These are phyloP conservation scores for Sphenopsis melanotis DNA, from an alignment of 2,797 vertebrate genomes.

Conservation along the genomic window DNA sequence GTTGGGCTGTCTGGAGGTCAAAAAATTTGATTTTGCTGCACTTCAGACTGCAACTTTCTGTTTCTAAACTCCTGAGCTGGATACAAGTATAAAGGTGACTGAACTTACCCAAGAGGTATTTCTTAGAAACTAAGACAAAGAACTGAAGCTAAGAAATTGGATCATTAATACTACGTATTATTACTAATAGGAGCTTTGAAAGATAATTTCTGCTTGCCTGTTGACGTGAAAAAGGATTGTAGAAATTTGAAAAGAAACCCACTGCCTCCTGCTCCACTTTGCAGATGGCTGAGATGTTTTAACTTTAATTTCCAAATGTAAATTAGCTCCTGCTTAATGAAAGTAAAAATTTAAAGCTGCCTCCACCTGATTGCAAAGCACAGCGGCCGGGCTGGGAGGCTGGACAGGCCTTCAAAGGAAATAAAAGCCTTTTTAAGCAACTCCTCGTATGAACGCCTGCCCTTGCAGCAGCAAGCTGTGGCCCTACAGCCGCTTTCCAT, in stretches of 20 bases:
- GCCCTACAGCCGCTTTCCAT: slow-evolving; percentile 45
- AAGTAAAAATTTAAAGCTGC: slow-evolving; percentile 32
- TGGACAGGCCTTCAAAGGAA: slow-evolving; percentile 19
- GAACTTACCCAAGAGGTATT: not conserved
- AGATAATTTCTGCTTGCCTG: slow-evolving; percentile 16
- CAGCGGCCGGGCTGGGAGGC: not conserved
- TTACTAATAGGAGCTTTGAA: not conserved
- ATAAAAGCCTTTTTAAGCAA: slow-evolving; percentile 31
- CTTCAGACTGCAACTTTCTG: not conserved
- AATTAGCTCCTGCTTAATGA: slow-evolving; percentile 45
- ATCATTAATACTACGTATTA: not conserved
- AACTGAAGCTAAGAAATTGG: not conserved
- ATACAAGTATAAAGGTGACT: not conserved
- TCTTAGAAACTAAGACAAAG: not conserved
- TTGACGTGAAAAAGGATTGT: not conserved
- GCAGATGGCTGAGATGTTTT: slow-evolving; percentile 39
- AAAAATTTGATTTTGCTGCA: not conserved
- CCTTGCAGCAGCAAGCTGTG: slow-evolving; percentile 33
- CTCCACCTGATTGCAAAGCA: slow-evolving; percentile 35
- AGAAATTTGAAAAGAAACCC: slow-evolving; percentile 25
- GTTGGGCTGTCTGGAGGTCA: not conserved
- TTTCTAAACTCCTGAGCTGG: not conserved
- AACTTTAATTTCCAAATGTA: slow-evolving; percentile 47
- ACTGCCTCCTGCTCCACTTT: slow-evolving; percentile 33
- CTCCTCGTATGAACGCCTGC: slow-evolving; percentile 4